Percentiles rank a stretch among this genome's conserved stretches.
Conservation (phyloP, 1,140 invertebrate genomes). For the Diploscapter pachys region DNA sequence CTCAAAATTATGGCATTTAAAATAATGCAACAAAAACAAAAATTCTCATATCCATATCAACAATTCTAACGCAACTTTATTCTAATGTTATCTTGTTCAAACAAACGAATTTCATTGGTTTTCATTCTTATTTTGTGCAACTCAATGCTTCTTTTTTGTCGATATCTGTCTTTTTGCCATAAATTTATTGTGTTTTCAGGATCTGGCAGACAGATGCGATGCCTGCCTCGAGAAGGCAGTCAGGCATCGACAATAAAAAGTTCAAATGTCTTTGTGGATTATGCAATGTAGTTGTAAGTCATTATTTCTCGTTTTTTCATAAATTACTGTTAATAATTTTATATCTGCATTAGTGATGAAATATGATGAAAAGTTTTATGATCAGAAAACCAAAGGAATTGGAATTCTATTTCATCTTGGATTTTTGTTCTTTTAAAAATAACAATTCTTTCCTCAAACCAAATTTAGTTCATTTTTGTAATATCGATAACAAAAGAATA, state of each 20-base stretch:
- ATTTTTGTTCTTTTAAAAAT: not conserved
- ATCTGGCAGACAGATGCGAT: no score
- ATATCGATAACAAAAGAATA: not conserved
- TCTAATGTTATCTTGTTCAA: no score
- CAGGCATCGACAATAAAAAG: not conserved
- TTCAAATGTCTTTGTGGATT: conserved; percentile 42
- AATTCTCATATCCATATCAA: no score
- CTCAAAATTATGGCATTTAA: no score
- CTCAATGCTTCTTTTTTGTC: no score
- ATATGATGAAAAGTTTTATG: not conserved
- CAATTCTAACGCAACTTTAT: no score
- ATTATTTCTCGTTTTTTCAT: conserved; percentile 4
- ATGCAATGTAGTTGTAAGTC: conserved; percentile 44
- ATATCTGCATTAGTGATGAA: conserved; percentile 5
- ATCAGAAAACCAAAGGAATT: not conserved
- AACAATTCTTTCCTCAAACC: not conserved
- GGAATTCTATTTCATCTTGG: not conserved
- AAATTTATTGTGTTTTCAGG: no score
- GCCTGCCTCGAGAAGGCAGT: no score
- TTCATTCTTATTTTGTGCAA: no score
- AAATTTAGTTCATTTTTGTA: not conserved
- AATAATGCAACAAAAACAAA: no score
- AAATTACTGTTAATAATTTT: not conserved
- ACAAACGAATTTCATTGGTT: no score
- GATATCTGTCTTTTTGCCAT: no score